phyloP scores from a whole-genome alignment of 2,888 invertebrate species.

The Mesorhabditis belari region DNA sequence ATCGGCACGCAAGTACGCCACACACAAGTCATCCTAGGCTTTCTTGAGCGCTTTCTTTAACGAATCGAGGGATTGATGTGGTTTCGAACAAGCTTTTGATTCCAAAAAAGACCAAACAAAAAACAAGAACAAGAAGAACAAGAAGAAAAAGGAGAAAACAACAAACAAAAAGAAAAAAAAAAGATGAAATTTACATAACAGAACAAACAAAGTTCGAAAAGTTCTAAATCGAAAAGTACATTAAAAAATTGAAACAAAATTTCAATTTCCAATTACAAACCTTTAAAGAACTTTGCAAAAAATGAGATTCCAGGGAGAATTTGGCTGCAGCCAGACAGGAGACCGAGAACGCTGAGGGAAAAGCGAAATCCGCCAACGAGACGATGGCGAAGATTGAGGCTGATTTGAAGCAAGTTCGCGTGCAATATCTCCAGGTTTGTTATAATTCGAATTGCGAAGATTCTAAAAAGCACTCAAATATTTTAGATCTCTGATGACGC shows the following conservation, averaged over 20 bases:
- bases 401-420: conserved; percentile 62
- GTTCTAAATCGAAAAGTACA: neutral
- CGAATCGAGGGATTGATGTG: too few species aligned
- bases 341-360: conserved; percentile 19
- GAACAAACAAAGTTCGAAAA: neutral
- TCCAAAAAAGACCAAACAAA: too few species aligned
- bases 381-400: conserved; percentile 70
- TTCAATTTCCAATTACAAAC: neutral
- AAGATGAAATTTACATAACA: neutral
- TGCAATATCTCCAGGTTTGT: conserved; percentile 21
- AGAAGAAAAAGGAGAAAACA: neutral
- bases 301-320: conserved; percentile 18
- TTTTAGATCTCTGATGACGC: conserved; percentile 28
- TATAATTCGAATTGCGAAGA: neutral
- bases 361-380: conserved; percentile 62
- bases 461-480: neutral
- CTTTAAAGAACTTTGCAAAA: neutral
- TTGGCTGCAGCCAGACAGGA: conserved; percentile 19
- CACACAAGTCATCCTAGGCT: too few species aligned
- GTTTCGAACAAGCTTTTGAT: too few species aligned
- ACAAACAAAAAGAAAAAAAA: neutral
- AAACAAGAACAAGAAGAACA: neutral
- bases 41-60: too few species aligned
- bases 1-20: too few species aligned
- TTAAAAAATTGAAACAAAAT: neutral